Conservation (phyloP, 2,797 vertebrate species). For the Gymnothorax javanicus region DNA sequence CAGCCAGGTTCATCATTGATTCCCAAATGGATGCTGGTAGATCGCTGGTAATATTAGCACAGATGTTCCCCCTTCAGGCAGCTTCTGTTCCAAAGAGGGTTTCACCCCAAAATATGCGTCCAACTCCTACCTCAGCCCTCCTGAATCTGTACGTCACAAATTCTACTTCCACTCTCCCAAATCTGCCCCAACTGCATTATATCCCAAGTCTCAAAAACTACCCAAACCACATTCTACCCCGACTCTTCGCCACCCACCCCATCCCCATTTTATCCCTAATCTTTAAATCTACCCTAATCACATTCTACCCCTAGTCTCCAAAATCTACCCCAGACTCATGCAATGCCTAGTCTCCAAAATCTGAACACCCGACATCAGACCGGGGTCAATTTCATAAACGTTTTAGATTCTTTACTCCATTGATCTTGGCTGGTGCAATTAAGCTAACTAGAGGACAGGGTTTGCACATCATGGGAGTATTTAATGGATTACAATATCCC, state of each 20-base stretch:
- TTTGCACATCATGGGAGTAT: too few species aligned
- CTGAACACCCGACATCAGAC: too few species aligned
- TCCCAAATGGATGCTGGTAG: constrained; percentile 57
- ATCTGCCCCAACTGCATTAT: neutral
- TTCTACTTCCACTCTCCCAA: neutral
- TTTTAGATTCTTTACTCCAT: too few species aligned
- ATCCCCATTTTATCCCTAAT: constrained; percentile 14
- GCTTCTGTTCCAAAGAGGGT: constrained; percentile 6
- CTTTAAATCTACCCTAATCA: neutral
- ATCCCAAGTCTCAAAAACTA: neutral
- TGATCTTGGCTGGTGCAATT: too few species aligned
- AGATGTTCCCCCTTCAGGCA: neutral
- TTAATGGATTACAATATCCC: too few species aligned
- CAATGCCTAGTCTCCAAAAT: too few species aligned
- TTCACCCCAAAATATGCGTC: neutral
- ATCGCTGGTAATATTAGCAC: constrained; percentile 48
- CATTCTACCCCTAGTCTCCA: neutral
- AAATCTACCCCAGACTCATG: neutral
- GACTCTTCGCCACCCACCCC: neutral
- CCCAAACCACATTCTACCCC: neutral
- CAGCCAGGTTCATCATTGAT: constrained; percentile 62
- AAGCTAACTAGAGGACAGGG: too few species aligned
- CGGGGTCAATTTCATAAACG: too few species aligned
- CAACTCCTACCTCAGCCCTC: neutral
- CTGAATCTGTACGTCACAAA: neutral